phyloP scores from a whole-genome alignment of 2,797 vertebrate genomes.

The Sebastolobus alascanus region DNA sequence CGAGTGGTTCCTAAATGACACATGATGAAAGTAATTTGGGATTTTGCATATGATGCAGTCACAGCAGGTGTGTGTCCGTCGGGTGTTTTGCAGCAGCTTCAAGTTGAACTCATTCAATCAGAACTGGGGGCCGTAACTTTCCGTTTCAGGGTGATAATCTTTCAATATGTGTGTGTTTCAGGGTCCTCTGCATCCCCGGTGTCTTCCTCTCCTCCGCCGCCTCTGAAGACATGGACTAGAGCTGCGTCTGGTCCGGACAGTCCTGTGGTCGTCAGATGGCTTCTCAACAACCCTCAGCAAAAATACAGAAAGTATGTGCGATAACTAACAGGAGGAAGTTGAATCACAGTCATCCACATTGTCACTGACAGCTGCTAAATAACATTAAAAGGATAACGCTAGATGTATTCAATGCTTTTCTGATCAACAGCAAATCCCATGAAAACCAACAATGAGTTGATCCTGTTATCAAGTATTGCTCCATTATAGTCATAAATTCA shows the following conservation, averaged over 20 bases:
- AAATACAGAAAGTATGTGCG: slow-evolving; percentile 80
- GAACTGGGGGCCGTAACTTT: neutral
- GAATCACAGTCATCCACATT: neutral
- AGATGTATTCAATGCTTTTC: neutral
- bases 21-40: slow-evolving; percentile 15
- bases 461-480: neutral
- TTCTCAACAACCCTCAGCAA: slow-evolving; percentile 76
- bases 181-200: slow-evolving; percentile 62
- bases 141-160: slow-evolving; percentile 4
- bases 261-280: slow-evolving; percentile 79
- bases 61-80: slow-evolving; percentile 1
- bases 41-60: slow-evolving; percentile 10
- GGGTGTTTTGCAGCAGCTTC: slow-evolving; percentile 16
- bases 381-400: neutral
- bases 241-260: slow-evolving; percentile 63
- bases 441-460: slow-evolving; percentile 7
- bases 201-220: slow-evolving; percentile 63
- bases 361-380: slow-evolving; percentile 2
- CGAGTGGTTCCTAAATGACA: slow-evolving; percentile 25
- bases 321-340: neutral
- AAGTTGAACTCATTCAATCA: slow-evolving; percentile 9
- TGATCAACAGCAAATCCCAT: neutral
- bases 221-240: slow-evolving; percentile 79
- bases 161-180: slow-evolving; percentile 56
- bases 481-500: too few relatives aligned